phyloP scores from a whole-genome alignment of 2,888 invertebrate genomes.

The Drosophila limbata region DNA sequence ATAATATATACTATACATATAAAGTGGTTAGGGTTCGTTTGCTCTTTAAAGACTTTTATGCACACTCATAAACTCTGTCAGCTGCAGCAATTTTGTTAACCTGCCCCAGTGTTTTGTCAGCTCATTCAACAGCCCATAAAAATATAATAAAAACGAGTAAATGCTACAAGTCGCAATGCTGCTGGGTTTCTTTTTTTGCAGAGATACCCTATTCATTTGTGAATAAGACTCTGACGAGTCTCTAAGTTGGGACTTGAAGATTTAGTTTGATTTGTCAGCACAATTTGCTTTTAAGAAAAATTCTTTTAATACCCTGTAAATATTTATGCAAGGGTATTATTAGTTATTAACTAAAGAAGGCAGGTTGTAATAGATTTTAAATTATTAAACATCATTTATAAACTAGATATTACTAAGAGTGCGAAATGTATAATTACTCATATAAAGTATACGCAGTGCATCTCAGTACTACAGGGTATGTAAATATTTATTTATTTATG shows the following conservation, averaged over 20 bases:
- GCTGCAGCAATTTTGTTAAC: slow-evolving; percentile 51
- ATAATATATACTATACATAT: slow-evolving; percentile 3
- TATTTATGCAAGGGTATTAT: not conserved
- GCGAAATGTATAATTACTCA: not conserved
- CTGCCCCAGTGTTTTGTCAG: slow-evolving; percentile 52
- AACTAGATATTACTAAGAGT: no score
- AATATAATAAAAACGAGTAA: slow-evolving; percentile 43
- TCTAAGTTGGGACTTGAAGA: not conserved
- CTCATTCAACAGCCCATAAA: slow-evolving; percentile 60
- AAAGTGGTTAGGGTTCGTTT: slow-evolving; percentile 19
- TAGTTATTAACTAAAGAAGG: no score
- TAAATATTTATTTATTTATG: no score
- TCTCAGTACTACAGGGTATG: no score
- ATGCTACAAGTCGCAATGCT: not conserved
- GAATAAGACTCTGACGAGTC: not conserved
- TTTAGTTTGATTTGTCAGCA: not conserved
- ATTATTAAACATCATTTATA: no score
- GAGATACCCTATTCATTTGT: slow-evolving; percentile 17
- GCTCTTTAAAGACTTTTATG: slow-evolving; percentile 51
- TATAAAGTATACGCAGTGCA: not conserved
- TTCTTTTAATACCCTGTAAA: not conserved
- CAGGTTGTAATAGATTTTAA: no score
- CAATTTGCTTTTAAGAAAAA: not conserved
- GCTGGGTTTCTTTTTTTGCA: not conserved
- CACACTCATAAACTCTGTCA: slow-evolving; percentile 53